A percentile compares a stretch with the other conserved stretches of the same genome.
phyloP scores from a whole-genome alignment of 2,888 invertebrate genomes.

The Eledone cirrhosa region DNA sequence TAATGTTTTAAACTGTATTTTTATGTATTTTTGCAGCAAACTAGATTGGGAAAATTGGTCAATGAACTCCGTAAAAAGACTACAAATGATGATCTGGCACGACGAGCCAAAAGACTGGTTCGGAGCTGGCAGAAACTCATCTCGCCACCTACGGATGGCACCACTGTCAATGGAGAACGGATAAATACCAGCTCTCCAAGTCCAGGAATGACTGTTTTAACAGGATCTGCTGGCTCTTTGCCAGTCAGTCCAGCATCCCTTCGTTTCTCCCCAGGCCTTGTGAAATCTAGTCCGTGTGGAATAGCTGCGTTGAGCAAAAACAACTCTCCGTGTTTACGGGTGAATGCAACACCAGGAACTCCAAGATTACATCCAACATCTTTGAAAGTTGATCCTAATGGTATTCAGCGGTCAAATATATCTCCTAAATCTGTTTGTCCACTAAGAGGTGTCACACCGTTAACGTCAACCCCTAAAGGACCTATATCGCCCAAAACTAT shows the following conservation, averaged over 20 bases:
- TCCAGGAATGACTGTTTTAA: constrained; percentile 35
- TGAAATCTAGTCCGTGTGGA: constrained; percentile 31
- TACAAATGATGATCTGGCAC: constrained; percentile 82
- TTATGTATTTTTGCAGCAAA: constrained; percentile 75
- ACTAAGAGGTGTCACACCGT: not conserved
- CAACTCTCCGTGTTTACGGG: constrained; percentile 19
- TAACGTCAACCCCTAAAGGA: constrained; percentile 19
- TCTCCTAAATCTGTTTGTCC: constrained; percentile 16
- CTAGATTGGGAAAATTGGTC: constrained; percentile 91
- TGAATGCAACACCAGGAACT: constrained; percentile 33
- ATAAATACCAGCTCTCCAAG: constrained; percentile 34
- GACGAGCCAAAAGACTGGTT: constrained; percentile 89
- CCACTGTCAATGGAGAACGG: constrained; percentile 54
- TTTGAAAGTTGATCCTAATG: constrained; percentile 34
- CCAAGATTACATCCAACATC: constrained; percentile 38
- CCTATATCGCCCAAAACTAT: constrained; percentile 17
- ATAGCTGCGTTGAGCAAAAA: constrained; percentile 35
- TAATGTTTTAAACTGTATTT: not conserved
- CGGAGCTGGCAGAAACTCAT: constrained; percentile 92
- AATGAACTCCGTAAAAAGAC: constrained; percentile 91
- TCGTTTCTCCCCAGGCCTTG: constrained; percentile 39
- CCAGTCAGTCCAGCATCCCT: constrained; percentile 51
- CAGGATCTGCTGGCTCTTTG: constrained; percentile 39
- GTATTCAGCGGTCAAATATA: constrained; percentile 23
- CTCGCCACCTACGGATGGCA: constrained; percentile 35